Conservation (phyloP, 2,888 invertebrate species). For the Pantelozetes paolii region DNA sequence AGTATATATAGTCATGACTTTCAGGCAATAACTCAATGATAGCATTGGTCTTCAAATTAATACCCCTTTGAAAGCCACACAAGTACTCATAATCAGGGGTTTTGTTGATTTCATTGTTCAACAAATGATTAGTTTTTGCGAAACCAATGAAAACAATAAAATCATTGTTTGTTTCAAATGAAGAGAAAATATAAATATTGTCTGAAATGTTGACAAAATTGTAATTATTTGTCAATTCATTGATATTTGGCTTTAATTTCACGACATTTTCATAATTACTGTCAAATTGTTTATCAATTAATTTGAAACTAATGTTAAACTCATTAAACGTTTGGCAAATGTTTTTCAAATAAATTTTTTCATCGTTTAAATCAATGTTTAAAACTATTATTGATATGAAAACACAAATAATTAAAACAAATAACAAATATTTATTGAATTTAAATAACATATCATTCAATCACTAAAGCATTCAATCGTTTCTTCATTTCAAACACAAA, state of each 20-base stretch:
- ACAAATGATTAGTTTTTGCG: not conserved
- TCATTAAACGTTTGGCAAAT: not conserved
- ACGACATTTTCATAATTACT: not conserved
- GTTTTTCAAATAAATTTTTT: not conserved
- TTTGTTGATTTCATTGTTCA: not conserved
- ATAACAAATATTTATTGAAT: not conserved
- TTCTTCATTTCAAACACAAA: not conserved
- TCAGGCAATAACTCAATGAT: constrained; percentile 34
- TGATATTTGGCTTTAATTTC: too few species aligned
- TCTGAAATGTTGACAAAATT: constrained; percentile 19
- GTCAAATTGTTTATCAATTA: too few species aligned
- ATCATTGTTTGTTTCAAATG: not conserved
- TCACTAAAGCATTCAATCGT: not conserved
- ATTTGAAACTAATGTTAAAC: too few species aligned
- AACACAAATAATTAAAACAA: not conserved
- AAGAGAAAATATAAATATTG: constrained; percentile 18
- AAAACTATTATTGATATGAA: not conserved
- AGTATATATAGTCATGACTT: constrained; percentile 32
- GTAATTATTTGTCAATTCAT: too few species aligned
- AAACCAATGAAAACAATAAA: constrained; percentile 12
- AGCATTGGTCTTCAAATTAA: not conserved
- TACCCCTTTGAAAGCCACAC: not conserved
- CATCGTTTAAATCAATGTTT: not conserved
- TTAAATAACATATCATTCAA: not conserved
- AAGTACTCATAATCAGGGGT: not conserved